Conservation (phyloP, 2,113 vertebrate species). For the Ceratotherium simum region DNA sequence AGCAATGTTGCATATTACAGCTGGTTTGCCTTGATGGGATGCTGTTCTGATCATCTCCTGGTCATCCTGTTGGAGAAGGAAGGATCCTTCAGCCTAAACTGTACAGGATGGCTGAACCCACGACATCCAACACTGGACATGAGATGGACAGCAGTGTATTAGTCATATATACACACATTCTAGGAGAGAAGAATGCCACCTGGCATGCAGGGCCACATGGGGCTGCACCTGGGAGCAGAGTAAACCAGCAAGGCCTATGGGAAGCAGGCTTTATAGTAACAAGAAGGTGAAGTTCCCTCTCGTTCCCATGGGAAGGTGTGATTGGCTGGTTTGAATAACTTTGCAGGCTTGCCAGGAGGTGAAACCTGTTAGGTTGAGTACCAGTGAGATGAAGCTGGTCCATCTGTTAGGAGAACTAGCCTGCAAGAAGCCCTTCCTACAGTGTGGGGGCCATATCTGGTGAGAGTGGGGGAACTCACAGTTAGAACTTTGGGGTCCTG, state of each 20-base stretch:
- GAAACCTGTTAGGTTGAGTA: neutral
- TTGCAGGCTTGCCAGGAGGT: too few relatives aligned
- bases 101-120: accelerated
- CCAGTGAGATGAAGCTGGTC: neutral
- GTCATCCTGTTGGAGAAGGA: too few relatives aligned
- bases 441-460: neutral
- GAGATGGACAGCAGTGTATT: accelerated
- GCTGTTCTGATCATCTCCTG: neutral
- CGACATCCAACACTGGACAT: too few relatives aligned
- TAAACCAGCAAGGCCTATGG: accelerated
- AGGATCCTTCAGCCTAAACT: accelerated
- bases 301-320: accelerated
- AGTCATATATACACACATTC: accelerated
- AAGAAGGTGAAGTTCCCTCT: accelerated
- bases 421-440: neutral
- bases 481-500: neutral
- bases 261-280: accelerated
- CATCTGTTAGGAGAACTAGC: too few relatives aligned
- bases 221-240: too few relatives aligned
- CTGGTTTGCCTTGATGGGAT: neutral
- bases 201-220: accelerated
- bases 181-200: accelerated
- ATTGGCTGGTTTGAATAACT: too few relatives aligned
- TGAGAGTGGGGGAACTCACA: neutral
- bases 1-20: accelerated